Evolutionary conservation across 1,140 invertebrate genomes (phyloP).

Genomic region (Carposina sasakii): DNA sequence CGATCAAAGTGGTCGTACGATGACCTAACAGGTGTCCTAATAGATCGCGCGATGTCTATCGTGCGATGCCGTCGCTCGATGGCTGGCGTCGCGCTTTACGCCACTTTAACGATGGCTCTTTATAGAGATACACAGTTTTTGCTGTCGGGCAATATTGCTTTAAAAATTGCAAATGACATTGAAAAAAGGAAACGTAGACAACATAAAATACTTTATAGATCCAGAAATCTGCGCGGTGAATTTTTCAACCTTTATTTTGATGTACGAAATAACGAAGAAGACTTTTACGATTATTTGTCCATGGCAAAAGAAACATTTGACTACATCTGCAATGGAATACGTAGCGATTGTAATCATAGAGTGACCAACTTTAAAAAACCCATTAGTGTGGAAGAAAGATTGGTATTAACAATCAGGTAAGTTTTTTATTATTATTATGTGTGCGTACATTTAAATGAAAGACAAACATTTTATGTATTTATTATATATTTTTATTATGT

Average conservation of each 20-base stretch:
- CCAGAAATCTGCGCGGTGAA: slow-evolving; percentile 10
- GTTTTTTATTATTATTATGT: slow-evolving; percentile 13
- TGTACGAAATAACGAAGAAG: slow-evolving; percentile 9
- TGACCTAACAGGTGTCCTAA: too few species aligned
- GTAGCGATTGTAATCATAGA: slow-evolving; percentile 9
- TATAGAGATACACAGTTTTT: slow-evolving; percentile 8
- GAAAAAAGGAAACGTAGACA: slow-evolving; percentile 12
- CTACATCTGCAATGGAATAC: slow-evolving; percentile 11
- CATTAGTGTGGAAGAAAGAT: slow-evolving; percentile 14
- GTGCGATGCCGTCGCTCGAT: slow-evolving; percentile 7
- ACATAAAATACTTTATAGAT: slow-evolving; percentile 11
- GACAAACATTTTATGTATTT: too few species aligned
- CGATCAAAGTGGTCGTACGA: too few species aligned
- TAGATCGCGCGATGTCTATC: slow-evolving; percentile 7
- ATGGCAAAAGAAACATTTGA: slow-evolving; percentile 12
- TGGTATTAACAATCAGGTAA: slow-evolving; percentile 12
- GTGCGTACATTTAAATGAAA: too few species aligned
- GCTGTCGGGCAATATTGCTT: slow-evolving; percentile 11
- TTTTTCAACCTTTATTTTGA: slow-evolving; percentile 14
- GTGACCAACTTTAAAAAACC: slow-evolving; percentile 12
- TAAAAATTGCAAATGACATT: slow-evolving; percentile 5
- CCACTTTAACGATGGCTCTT: slow-evolving; percentile 9
- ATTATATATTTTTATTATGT: too few species aligned
- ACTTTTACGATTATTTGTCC: slow-evolving; percentile 14
- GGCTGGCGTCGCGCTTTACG: slow-evolving; percentile 5